Percentiles rank a stretch among this genome's conserved stretches.
Evolutionary conservation across 2,113 vertebrate species (phyloP).

Genomic region (Takifugu flavidus): DNA sequence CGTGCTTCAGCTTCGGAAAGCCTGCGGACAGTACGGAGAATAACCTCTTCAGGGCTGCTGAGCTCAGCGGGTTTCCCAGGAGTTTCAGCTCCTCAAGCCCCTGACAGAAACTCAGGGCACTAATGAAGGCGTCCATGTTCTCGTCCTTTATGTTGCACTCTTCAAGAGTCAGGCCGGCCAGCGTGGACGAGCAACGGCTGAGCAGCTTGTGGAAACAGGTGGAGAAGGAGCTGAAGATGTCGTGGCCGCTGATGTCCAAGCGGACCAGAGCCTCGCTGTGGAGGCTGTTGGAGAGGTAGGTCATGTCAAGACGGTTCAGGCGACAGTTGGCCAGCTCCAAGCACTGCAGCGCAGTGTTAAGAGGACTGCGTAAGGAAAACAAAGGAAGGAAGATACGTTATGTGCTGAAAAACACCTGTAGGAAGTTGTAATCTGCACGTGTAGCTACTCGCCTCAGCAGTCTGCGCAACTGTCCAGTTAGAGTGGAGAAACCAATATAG

Average conservation of each 20-base stretch:
- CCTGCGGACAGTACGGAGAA: slow-evolving; percentile 74
- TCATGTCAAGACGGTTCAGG: slow-evolving; percentile 84
- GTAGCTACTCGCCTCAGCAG: slow-evolving; percentile 80
- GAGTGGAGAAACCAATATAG: slow-evolving; percentile 84
- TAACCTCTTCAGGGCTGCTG: slow-evolving; percentile 72
- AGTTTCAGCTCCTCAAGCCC: slow-evolving; percentile 83
- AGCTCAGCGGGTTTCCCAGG: slow-evolving; percentile 86
- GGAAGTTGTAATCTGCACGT: not conserved
- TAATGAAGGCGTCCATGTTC: slow-evolving; percentile 73
- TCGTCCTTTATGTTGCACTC: slow-evolving; percentile 85
- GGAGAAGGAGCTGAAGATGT: slow-evolving; percentile 77
- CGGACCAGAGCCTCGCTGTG: slow-evolving; percentile 81
- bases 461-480: slow-evolving; percentile 84
- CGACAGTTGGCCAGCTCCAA: slow-evolving; percentile 88
- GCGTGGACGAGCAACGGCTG: slow-evolving; percentile 74
- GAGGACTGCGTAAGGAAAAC: slow-evolving; percentile 73
- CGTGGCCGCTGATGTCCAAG: slow-evolving; percentile 89
- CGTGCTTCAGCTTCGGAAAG: slow-evolving; percentile 76
- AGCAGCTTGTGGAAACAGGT: slow-evolving; percentile 84
- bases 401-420: not conserved
- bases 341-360: slow-evolving; percentile 81
- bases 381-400: not conserved
- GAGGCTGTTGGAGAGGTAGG: slow-evolving; percentile 85
- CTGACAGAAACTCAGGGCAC: slow-evolving; percentile 77
- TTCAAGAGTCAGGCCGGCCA: slow-evolving; percentile 81